Percentiles rank a stretch among this genome's conserved stretches.
These are phyloP conservation scores for Anticlea derivata DNA, from an alignment of 2,888 invertebrate genomes.

Conservation along the genomic window DNA sequence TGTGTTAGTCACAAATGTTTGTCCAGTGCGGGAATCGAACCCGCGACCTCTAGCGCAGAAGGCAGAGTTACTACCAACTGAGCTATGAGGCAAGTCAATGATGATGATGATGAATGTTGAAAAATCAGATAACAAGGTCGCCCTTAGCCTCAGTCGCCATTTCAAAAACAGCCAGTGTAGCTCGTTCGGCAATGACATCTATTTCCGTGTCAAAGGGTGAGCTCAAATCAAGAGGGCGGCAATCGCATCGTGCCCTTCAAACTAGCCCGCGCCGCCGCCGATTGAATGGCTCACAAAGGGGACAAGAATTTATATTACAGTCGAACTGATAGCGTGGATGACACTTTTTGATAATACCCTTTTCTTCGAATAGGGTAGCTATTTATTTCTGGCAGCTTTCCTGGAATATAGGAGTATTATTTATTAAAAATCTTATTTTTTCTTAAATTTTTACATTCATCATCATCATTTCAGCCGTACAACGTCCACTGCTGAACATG, in stretches of 20 bases:
- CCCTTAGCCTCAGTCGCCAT: neutral
- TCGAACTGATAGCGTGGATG: constrained; percentile 2
- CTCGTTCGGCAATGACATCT: constrained; percentile 25
- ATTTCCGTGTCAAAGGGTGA: constrained; percentile 35
- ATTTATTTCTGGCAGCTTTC: too few relatives aligned
- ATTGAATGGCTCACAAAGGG: constrained; percentile 20
- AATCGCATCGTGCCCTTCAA: constrained; percentile 25
- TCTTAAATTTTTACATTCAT: too few relatives aligned
- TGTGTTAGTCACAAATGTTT: too few relatives aligned
- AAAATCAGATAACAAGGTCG: constrained; percentile 18
- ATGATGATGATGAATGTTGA: too few relatives aligned
- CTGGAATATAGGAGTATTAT: too few relatives aligned
- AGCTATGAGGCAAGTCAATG: too few relatives aligned
- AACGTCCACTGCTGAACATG: too few relatives aligned
- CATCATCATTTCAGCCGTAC: too few relatives aligned
- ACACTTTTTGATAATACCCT: neutral
- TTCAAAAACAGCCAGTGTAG: constrained; percentile 2
- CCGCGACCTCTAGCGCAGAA: too few relatives aligned
- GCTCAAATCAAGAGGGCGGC: constrained; percentile 32
- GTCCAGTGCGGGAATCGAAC: too few relatives aligned
- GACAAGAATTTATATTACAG: constrained; percentile 18
- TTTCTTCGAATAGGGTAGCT: neutral
- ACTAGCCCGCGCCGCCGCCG: constrained; percentile 10
- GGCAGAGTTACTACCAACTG: too few relatives aligned
- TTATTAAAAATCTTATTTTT: too few relatives aligned